Conservation (phyloP, 2,797 vertebrate species). For the Otus scops region DNA sequence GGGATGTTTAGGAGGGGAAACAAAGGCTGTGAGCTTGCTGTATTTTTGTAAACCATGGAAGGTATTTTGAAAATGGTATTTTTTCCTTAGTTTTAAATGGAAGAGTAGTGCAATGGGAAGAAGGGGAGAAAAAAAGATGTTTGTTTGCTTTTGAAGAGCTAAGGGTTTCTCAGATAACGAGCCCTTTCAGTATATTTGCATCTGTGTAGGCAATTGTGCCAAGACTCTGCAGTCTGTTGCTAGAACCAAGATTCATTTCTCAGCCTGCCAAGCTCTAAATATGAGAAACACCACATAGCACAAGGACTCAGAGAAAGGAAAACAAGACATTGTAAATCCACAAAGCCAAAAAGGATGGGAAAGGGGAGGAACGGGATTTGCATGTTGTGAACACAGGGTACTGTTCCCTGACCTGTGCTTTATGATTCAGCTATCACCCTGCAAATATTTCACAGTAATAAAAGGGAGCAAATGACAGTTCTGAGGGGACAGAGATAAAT, state of each 20-base stretch:
- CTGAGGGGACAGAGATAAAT: slow-evolving; percentile 13
- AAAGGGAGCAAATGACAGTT: background rate
- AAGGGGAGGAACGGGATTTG: background rate
- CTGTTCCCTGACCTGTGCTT: background rate
- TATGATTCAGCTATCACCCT: background rate
- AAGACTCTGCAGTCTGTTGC: background rate
- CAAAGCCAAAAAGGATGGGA: background rate
- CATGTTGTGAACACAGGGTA: background rate
- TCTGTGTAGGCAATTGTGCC: background rate
- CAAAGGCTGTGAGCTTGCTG: background rate
- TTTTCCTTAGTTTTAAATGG: background rate
- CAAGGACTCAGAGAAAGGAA: background rate
- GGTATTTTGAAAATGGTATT: background rate
- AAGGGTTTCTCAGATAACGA: background rate
- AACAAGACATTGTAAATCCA: background rate
- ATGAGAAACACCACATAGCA: background rate
- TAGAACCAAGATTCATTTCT: background rate
- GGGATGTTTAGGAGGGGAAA: background rate
- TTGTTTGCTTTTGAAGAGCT: slow-evolving; percentile 21
- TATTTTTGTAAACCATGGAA: background rate
- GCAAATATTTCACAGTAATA: background rate
- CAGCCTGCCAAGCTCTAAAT: background rate
- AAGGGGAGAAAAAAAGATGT: background rate
- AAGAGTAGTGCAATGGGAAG: background rate
- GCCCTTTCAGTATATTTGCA: background rate